Evolutionary conservation across 2,113 vertebrate species (phyloP).

Genomic region (Myodes glareolus): DNA sequence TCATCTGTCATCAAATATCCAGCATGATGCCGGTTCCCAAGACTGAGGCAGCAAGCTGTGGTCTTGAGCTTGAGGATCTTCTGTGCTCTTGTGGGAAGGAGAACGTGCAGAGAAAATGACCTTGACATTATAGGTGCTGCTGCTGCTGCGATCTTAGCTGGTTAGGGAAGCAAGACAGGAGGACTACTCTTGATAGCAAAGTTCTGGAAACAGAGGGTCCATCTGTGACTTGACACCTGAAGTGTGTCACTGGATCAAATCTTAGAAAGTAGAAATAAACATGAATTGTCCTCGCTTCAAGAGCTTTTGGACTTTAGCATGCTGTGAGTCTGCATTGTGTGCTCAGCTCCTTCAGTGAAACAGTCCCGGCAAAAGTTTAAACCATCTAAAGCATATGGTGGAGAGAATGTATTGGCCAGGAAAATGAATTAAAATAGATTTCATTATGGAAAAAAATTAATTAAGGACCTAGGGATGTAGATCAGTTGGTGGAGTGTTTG

Average conservation of each 20-base stretch:
- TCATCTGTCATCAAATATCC: background rate
- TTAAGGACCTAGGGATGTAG: background rate
- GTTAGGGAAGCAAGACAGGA: background rate
- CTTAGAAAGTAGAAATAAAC: background rate
- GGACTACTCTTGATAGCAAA: background rate
- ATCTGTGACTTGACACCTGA: background rate
- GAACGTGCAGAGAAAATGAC: background rate
- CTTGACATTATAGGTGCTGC: background rate
- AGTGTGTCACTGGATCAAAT: background rate
- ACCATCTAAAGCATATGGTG: background rate
- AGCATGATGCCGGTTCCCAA: background rate
- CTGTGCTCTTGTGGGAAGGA: background rate
- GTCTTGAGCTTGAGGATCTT: background rate
- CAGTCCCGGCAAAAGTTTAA: background rate
- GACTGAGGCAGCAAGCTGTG: background rate
- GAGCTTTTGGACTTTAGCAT: background rate
- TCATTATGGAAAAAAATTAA: background rate
- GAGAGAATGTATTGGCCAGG: background rate
- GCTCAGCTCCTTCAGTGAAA: background rate
- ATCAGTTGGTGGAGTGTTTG: background rate
- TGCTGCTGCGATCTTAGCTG: rapidly evolving
- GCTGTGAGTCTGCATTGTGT: background rate
- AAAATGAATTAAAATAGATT: background rate
- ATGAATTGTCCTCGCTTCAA: background rate
- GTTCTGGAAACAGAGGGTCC: background rate